Percentiles rank a stretch among this genome's conserved stretches.
These are phyloP conservation scores for Nematolebias whitei DNA, from an alignment of 2,113 vertebrate genomes.

Conservation along the genomic window DNA sequence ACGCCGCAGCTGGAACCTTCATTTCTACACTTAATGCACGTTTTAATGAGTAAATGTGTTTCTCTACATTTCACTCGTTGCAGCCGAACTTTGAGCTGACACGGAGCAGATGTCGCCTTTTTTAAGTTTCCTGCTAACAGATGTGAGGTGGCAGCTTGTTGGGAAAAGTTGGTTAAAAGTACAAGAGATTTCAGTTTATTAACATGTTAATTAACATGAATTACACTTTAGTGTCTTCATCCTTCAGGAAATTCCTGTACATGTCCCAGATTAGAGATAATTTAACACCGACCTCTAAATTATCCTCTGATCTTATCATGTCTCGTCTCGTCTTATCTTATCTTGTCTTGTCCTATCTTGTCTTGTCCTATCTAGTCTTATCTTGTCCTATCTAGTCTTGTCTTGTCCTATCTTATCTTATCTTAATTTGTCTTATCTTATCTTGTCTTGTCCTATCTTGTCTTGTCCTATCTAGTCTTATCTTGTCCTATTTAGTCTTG, in stretches of 20 bases:
- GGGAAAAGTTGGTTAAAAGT: constrained; percentile 26
- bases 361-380: no score
- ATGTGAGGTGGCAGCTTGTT: constrained; percentile 44
- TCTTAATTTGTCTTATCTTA: no score
- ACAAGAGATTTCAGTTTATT: constrained; percentile 10
- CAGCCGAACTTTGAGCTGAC: constrained; percentile 67
- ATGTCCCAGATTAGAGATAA: background rate
- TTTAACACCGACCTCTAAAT: background rate
- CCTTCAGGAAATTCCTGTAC: background rate
- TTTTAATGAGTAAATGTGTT: constrained; percentile 33
- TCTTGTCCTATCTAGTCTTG: no score
- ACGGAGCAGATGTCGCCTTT: constrained; percentile 68
- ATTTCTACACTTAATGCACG: constrained; percentile 13
- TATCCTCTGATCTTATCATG: no score
- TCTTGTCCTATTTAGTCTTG: no score
- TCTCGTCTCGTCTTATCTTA: no score
- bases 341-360: no score
- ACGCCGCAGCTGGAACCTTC: constrained; percentile 50
- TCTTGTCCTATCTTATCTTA: no score
- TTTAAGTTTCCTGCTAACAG: constrained; percentile 46
- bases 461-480: no score
- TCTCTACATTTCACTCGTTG: constrained; percentile 47
- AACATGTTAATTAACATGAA: constrained; percentile 14
- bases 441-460: no score
- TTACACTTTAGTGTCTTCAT: background rate